Conservation (phyloP, 2,888 invertebrate species). For the Abrostola triplasia region DNA sequence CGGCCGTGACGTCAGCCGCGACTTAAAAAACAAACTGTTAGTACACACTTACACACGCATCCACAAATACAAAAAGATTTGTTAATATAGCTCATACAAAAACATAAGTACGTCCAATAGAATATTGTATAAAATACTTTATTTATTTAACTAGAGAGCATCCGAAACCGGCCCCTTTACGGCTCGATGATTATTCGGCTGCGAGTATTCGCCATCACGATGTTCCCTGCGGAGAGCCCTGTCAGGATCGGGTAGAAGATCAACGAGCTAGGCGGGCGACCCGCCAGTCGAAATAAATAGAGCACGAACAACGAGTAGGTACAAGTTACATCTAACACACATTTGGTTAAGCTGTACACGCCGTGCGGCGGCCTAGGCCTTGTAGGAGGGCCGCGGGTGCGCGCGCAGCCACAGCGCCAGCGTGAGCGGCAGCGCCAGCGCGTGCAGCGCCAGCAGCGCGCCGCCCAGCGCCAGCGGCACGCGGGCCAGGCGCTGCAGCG, state of each 20-base stretch:
- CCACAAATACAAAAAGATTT: constrained; percentile 11
- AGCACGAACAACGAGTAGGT: constrained; percentile 42
- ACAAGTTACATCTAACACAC: constrained; percentile 65
- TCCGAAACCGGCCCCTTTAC: too few relatives aligned
- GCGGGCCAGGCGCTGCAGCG: constrained; percentile 64
- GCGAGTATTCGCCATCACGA: neutral
- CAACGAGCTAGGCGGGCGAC: neutral
- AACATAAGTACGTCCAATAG: constrained; percentile 40
- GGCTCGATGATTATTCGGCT: too few relatives aligned
- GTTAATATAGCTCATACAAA: constrained; percentile 22
- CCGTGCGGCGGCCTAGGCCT: constrained; percentile 64
- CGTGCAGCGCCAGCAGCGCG: constrained; percentile 76
- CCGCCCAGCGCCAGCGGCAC: constrained; percentile 71
- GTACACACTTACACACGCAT: constrained; percentile 13
- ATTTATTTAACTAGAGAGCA: constrained; percentile 20
- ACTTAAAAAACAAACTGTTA: constrained; percentile 10
- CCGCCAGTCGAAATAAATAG: constrained; percentile 19
- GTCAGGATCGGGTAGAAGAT: too few relatives aligned
- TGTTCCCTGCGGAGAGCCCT: too few relatives aligned
- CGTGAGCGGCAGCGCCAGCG: constrained; percentile 75
- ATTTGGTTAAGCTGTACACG: constrained; percentile 68
- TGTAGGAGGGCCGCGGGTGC: constrained; percentile 68
- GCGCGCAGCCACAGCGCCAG: constrained; percentile 78
- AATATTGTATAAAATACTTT: constrained; percentile 31
- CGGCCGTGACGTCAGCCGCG: neutral